A percentile compares a stretch with the other conserved stretches of the same genome.
Conservation (phyloP, 2,113 vertebrate species). For the Pterocles gutturalis region DNA sequence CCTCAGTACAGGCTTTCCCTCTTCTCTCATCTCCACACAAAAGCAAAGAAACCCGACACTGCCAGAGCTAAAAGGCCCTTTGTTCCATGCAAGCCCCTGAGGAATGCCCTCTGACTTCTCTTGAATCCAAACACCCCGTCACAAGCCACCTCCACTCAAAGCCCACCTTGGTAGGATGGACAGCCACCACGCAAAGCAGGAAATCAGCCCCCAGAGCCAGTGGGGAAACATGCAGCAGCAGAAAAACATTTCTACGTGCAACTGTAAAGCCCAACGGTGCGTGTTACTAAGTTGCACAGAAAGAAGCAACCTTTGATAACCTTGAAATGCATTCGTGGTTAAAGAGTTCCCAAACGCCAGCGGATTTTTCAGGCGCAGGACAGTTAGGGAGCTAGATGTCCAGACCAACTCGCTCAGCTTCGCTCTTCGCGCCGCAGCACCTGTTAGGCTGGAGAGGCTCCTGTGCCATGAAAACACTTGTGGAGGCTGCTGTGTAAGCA, state of each 20-base stretch:
- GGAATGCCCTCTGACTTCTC: rapidly evolving
- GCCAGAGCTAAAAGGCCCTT: neutral
- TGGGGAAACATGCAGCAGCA: rapidly evolving
- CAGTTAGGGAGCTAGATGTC: rapidly evolving
- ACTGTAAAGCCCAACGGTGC: neutral
- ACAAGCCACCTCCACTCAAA: neutral
- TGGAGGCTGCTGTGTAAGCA: neutral
- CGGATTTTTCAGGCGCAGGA: no score
- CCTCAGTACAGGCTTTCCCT: no score
- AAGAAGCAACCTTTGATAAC: no score
- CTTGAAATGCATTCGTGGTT: neutral
- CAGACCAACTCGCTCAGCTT: neutral
- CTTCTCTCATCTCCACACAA: rapidly evolving
- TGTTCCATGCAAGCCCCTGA: neutral
- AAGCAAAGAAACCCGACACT: rapidly evolving
- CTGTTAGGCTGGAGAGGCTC: neutral
- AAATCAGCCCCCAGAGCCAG: neutral
- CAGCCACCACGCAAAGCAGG: neutral
- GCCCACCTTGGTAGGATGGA: rapidly evolving
- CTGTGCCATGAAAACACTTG: rapidly evolving
- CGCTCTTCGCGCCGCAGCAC: rapidly evolving
- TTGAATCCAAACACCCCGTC: no score
- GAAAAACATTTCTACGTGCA: rapidly evolving
- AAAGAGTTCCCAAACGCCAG: rapidly evolving
- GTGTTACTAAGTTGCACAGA: rapidly evolving